A percentile compares a stretch with the other conserved stretches of the same genome.
Conservation (phyloP, 2,888 invertebrate genomes). For the Scaptomyza parva region DNA sequence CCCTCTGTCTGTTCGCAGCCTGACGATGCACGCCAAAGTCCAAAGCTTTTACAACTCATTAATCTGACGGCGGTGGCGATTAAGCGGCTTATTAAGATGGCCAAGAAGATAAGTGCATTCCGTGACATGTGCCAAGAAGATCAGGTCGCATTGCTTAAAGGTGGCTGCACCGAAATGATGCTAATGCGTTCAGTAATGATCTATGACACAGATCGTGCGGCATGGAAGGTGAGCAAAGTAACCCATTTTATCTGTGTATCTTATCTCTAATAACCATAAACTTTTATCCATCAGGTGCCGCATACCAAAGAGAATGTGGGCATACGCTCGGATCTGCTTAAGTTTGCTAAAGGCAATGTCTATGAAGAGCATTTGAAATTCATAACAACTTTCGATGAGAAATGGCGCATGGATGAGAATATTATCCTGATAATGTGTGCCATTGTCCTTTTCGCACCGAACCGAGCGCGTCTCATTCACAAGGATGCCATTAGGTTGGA, state of each 20-base stretch:
- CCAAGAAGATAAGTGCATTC: constrained; percentile 94
- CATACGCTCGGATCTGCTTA: constrained; percentile 95
- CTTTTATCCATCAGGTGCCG: constrained; percentile 87
- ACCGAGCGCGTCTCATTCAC: constrained; percentile 92
- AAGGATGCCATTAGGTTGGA: constrained; percentile 93
- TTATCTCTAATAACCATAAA: no score
- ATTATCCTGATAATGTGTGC: constrained; percentile 96
- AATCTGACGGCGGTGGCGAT: constrained; percentile 97
- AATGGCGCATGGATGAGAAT: constrained; percentile 94
- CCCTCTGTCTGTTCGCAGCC: constrained; percentile 61
- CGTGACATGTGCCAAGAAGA: constrained; percentile 97
- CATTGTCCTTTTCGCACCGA: constrained; percentile 95
- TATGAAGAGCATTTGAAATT: constrained; percentile 95
- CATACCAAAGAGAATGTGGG: constrained; percentile 91
- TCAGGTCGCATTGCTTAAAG: constrained; percentile 90
- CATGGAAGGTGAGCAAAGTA: constrained; percentile 91
- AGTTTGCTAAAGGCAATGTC: constrained; percentile 94
- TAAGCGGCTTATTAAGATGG: constrained; percentile 93
- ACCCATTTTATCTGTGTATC: background rate
- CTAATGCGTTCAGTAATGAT: constrained; percentile 96
- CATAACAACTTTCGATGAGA: constrained; percentile 93
- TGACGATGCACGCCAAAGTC: constrained; percentile 86
- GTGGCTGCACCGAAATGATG: constrained; percentile 98
- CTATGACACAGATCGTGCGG: constrained; percentile 93
- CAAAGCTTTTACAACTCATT: constrained; percentile 92